phyloP scores from a whole-genome alignment of 2,797 vertebrate genomes.

The Lacerta viridis region DNA sequence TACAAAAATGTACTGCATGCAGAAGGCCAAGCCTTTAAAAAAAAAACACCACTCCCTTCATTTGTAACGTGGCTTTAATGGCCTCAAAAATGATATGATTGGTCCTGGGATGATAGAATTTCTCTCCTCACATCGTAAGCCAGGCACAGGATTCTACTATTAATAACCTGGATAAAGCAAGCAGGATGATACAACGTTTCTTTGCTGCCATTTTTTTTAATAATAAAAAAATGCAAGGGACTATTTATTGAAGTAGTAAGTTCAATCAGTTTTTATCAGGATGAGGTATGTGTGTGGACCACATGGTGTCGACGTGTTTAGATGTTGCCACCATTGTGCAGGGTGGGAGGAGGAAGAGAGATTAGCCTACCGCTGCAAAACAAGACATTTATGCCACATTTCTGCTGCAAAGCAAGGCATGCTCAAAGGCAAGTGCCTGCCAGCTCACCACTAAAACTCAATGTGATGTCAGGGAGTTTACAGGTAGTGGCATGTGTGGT shows the following conservation, averaged over 20 bases:
- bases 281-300: background rate
- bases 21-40: background rate
- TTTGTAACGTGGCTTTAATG: background rate
- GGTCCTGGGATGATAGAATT: background rate
- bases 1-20: slow-evolving; percentile 10
- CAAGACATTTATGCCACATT: background rate
- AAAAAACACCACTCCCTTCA: background rate
- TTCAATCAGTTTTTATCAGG: background rate
- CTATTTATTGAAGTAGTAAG: background rate
- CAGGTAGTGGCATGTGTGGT: too few species aligned
- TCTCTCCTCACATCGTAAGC: background rate
- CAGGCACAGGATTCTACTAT: background rate
- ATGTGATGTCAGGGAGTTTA: background rate
- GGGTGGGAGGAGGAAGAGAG: background rate
- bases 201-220: background rate
- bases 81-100: background rate
- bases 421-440: background rate
- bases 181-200: background rate
- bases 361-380: too few species aligned
- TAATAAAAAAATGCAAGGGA: background rate
- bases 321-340: background rate
- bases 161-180: background rate
- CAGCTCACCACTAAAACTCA: background rate
- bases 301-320: background rate
- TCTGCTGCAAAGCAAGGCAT: background rate